phyloP scores from a whole-genome alignment of 2,888 invertebrate species.

The Ceriagrion tenellum region DNA sequence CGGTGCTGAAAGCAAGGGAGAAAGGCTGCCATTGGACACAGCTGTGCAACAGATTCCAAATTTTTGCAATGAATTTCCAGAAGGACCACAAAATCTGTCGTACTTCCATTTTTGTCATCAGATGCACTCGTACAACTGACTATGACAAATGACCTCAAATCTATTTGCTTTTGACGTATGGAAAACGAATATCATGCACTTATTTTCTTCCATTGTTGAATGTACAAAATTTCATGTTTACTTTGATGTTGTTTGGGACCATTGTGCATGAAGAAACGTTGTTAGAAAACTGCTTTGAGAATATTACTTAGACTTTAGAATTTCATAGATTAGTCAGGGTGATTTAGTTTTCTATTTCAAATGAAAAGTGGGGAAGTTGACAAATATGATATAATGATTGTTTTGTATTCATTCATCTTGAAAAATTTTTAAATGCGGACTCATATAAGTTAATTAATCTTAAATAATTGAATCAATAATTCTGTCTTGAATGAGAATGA shows the following conservation, averaged over 20 bases:
- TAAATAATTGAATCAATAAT: neutral
- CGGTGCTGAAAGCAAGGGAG: neutral
- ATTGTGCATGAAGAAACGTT: neutral
- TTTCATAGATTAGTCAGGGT: neutral
- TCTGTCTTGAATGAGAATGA: neutral
- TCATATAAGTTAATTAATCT: neutral
- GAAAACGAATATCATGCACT: neutral
- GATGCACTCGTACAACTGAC: neutral
- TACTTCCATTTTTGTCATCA: neutral
- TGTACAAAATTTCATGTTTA: neutral
- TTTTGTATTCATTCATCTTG: neutral
- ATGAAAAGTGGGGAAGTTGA: neutral
- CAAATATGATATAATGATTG: neutral
- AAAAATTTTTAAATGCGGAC: neutral
- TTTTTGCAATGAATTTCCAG: neutral
- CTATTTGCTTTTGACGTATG: neutral
- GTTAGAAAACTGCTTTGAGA: neutral
- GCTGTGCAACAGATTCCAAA: neutral
- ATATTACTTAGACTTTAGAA: neutral
- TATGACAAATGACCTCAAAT: slow-evolving; percentile 16
- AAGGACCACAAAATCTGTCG: slow-evolving; percentile 28
- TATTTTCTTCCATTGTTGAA: neutral
- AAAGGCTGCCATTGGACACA: neutral
- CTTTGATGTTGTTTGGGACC: neutral
- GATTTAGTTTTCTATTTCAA: neutral